These are phyloP conservation scores for Pseudorhiza aurosa DNA, from an alignment of 30 jellyfish, hydroid and myxozoan species.

Conservation along the genomic window DNA sequence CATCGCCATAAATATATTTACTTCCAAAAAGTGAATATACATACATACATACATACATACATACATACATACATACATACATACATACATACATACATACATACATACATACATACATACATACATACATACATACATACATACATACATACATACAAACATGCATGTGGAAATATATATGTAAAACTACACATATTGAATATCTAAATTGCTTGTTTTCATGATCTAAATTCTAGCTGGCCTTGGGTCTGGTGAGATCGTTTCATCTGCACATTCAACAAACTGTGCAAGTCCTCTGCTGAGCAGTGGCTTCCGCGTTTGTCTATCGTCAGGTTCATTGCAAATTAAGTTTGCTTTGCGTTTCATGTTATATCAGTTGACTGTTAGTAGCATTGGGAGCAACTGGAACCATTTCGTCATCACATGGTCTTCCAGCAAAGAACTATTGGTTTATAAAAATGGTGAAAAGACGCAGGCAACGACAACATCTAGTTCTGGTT, in stretches of 20 bases:
- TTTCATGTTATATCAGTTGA: neutral
- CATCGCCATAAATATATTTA: too few relatives aligned
- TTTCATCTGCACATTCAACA: neutral
- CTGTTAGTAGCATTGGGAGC: neutral
- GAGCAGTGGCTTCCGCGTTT: neutral
- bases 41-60: too few relatives aligned
- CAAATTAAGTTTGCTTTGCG: neutral
- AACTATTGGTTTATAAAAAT: neutral
- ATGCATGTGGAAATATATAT: too few relatives aligned
- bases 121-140: too few relatives aligned
- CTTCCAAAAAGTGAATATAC: too few relatives aligned
- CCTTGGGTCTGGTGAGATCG: neutral
- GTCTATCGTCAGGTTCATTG: neutral
- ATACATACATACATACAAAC: too few relatives aligned
- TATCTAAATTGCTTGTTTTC: too few relatives aligned
- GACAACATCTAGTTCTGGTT: neutral
- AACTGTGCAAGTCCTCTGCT: neutral
- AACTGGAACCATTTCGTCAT: conserved; percentile 6
- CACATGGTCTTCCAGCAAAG: conserved; percentile 3
- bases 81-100: too few relatives aligned
- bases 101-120: too few relatives aligned
- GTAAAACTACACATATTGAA: too few relatives aligned
- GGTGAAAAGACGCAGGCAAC: neutral
- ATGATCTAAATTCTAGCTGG: neutral
- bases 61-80: too few relatives aligned